phyloP scores from a whole-genome alignment of 1,140 invertebrate genomes.

The Bombus pascuorum region DNA sequence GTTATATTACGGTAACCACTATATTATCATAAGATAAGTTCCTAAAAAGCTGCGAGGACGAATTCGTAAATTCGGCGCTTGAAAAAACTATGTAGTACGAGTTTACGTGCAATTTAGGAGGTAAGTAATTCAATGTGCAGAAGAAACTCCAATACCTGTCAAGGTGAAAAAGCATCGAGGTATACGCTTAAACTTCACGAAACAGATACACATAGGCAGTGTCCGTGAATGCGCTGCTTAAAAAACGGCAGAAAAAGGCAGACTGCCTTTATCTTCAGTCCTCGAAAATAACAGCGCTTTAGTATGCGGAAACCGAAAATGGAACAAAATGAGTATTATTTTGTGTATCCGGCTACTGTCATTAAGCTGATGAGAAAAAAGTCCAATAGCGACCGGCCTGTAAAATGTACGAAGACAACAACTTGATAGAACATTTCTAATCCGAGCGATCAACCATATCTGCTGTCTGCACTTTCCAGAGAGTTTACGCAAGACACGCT shows the following conservation, averaged over 20 bases:
- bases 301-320: background rate
- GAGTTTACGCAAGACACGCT: too few relatives aligned
- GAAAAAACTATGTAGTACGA: background rate
- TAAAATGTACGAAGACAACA: background rate
- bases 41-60: background rate
- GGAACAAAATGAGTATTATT: constrained; percentile 30
- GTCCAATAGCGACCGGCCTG: constrained; percentile 8
- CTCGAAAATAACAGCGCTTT: background rate
- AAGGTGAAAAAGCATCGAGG: background rate
- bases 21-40: background rate
- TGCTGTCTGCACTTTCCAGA: background rate
- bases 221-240: background rate
- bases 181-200: constrained; percentile 25
- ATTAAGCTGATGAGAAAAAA: constrained; percentile 32
- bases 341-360: background rate
- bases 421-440: background rate
- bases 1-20: background rate
- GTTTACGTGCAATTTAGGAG: background rate
- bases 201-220: background rate
- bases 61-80: background rate
- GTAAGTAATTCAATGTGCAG: background rate
- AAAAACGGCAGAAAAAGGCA: constrained; percentile 7
- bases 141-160: background rate
- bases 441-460: background rate
- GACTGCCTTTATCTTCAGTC: background rate